Evolutionary conservation across 2,888 invertebrate genomes (phyloP), one percentile per base, ranked within the genome.

Genomic region (Tenthredo mesomela): DNA sequence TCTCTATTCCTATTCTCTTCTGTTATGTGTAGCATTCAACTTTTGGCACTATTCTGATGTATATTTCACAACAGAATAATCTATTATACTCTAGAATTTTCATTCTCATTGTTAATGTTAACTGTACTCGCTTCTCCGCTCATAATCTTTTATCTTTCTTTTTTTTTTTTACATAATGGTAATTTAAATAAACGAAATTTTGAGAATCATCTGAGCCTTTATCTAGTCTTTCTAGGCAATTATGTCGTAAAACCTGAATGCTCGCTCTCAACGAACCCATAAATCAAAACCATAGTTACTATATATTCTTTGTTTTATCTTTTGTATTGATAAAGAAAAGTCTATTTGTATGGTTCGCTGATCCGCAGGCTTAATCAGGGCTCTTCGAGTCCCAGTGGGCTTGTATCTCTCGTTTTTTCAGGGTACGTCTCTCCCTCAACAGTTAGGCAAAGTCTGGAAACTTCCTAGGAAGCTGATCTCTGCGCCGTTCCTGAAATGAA

Each of bases 101-200:
- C 71, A 73, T 73, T 40, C 40, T 43, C 71, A 73, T 73, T 73
- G 71, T 73, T 21, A 37, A 33, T 18, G 12, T 67, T 67, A 67
- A 33, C 67, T 33, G 18, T 67, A 67, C 67, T 43, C n/a, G n/a
- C 21, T 73, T 25, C 21, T 12, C 43, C n/a, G 43, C 43, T 21
- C 61, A 25, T 25, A 21, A 18, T 25, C 37, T 73, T 43, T 43
- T 21, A 10, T 12, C 71, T 73, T n/a, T 73, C 12, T 67, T 67
- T 67, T 67, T 37, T 67, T 67, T 67, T 37, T 67, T 67, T 33
- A 33, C 29, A 18, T 33, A 67, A 33, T 67, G 33, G 18, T 15
- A 33, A 15, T 6, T 18, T 15, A 15, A 25, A 67, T 12, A 67
- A 43, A n/a, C 54, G 21, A 73, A 73, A 37, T 73, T 73, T 43